phyloP scores from a whole-genome alignment of 2,888 invertebrate genomes.

The Serripes groenlandicus region DNA sequence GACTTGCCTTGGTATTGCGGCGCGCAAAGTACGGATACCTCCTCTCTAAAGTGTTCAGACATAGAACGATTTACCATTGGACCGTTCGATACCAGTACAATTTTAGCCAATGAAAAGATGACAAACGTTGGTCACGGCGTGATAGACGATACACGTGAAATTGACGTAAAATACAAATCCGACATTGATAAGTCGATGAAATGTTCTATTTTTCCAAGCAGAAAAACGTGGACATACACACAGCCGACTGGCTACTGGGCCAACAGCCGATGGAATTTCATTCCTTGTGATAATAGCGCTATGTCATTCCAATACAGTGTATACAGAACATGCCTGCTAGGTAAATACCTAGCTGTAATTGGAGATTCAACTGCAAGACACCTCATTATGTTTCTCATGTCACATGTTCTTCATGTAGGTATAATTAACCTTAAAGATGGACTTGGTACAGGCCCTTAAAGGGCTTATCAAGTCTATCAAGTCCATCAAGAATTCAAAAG shows the following conservation, averaged over 20 bases:
- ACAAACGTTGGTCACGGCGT: slow-evolving; percentile 20
- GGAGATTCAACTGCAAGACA: slow-evolving; percentile 56
- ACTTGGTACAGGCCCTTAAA: neutral
- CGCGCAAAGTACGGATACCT: slow-evolving; percentile 23
- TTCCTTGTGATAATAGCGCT: neutral
- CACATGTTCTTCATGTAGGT: slow-evolving; percentile 11
- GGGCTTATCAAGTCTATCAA: slow-evolving; percentile 44
- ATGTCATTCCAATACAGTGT: neutral
- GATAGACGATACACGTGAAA: neutral
- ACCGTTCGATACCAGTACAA: neutral
- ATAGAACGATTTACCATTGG: slow-evolving; percentile 27
- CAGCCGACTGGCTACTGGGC: slow-evolving; percentile 37
- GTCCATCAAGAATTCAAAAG: slow-evolving; percentile 13
- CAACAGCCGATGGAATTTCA: neutral
- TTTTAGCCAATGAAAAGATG: slow-evolving; percentile 20
- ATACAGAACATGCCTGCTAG: slow-evolving; percentile 38
- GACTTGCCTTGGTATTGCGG: slow-evolving; percentile 49
- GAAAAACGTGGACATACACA: slow-evolving; percentile 28
- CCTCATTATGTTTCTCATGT: slow-evolving; percentile 36
- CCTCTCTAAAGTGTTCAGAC: slow-evolving; percentile 20
- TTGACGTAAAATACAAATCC: neutral
- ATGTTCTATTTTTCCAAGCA: slow-evolving; percentile 11
- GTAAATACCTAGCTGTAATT: slow-evolving; percentile 36
- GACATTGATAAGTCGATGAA: neutral
- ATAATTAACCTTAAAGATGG: neutral